Conservation (phyloP, 1,140 invertebrate genomes). For the Trinorchestia longiramus region DNA sequence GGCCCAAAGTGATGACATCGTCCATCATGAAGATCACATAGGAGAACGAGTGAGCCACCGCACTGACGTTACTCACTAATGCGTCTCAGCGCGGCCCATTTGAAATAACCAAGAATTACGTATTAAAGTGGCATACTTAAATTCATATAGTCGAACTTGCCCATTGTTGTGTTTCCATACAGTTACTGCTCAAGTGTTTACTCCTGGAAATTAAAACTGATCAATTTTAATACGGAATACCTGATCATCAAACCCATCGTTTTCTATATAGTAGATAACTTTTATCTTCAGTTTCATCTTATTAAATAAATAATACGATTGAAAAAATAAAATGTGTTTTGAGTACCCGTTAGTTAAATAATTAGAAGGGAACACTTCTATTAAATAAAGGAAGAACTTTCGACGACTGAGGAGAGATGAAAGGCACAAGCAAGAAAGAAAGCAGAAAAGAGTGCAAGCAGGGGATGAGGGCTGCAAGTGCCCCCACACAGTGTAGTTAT, state of each 20-base stretch:
- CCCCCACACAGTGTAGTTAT: conserved; percentile 27
- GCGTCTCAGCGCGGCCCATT: too few species aligned
- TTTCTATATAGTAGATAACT: not conserved
- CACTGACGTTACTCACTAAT: too few species aligned
- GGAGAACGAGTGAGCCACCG: too few species aligned
- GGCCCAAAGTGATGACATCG: not conserved
- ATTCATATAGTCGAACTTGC: too few species aligned
- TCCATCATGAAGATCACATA: too few species aligned
- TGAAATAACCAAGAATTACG: too few species aligned
- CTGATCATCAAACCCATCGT: too few species aligned
- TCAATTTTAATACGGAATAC: too few species aligned
- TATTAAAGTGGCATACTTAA: too few species aligned
- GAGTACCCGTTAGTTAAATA: not conserved
- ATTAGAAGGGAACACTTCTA: not conserved
- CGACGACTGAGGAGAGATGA: not conserved
- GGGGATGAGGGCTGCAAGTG: not conserved
- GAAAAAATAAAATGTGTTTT: not conserved
- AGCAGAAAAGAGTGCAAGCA: not conserved
- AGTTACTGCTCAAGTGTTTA: too few species aligned
- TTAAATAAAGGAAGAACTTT: not conserved
- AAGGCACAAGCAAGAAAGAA: not conserved
- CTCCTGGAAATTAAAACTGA: too few species aligned
- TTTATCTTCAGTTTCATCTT: not conserved
- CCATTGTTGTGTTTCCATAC: too few species aligned
- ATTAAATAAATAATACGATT: not conserved